Percentiles rank a stretch among this genome's conserved stretches.
phyloP scores from a whole-genome alignment of 1,140 invertebrate genomes.

The Mercenaria mercenaria region DNA sequence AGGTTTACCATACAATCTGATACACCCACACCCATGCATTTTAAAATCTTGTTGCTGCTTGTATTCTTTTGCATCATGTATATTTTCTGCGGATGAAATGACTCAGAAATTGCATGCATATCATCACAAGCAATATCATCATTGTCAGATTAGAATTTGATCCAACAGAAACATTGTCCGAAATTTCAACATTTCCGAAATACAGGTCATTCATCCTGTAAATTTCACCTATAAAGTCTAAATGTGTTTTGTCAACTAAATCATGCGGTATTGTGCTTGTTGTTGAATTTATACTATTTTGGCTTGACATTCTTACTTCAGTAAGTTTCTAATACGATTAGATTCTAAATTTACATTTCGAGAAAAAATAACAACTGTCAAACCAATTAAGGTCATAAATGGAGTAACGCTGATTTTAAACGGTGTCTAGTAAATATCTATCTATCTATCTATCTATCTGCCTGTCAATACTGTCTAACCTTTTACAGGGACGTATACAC shows the following conservation, averaged over 20 bases:
- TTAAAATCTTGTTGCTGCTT: background rate
- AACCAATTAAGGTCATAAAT: too few species aligned
- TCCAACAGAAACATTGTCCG: background rate
- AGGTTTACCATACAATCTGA: background rate
- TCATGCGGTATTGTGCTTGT: background rate
- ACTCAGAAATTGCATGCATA: background rate
- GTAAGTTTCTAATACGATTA: too few species aligned
- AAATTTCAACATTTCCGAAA: background rate
- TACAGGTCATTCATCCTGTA: background rate
- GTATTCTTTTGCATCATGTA: background rate
- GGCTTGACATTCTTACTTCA: too few species aligned
- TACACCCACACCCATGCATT: background rate
- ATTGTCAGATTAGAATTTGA: background rate
- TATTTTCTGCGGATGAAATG: too few species aligned
- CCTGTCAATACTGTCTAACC: too few species aligned
- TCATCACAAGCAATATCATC: background rate
- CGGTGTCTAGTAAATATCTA: too few species aligned
- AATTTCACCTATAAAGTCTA: background rate
- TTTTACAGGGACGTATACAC: too few species aligned
- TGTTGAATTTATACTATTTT: background rate
- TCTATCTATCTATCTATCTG: too few species aligned
- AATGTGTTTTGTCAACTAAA: background rate
- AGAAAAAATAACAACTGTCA: too few species aligned
- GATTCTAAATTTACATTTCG: too few species aligned
- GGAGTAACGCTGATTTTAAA: too few species aligned